Conservation (phyloP, 1,140 invertebrate genomes). For the Latrodectus geometricus region DNA sequence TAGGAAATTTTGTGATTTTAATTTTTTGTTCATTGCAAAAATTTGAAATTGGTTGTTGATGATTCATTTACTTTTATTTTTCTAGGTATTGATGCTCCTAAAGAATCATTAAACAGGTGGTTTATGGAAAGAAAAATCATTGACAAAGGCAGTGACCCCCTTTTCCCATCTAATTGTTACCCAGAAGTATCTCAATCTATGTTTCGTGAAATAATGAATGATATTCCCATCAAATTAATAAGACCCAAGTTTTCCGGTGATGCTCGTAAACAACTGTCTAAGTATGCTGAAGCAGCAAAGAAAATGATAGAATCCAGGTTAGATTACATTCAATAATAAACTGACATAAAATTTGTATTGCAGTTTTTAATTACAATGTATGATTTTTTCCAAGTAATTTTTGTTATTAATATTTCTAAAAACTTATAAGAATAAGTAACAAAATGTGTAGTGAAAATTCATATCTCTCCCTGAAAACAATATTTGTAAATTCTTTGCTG, state of each 20-base stretch:
- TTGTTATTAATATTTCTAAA: background rate
- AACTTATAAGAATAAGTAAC: too few species aligned
- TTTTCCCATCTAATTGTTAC: slow-evolving; percentile 90
- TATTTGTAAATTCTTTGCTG: too few species aligned
- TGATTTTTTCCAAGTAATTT: background rate
- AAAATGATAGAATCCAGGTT: slow-evolving; percentile 84
- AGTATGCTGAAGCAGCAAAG: slow-evolving; percentile 96
- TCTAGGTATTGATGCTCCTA: slow-evolving; percentile 89
- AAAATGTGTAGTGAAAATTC: too few species aligned
- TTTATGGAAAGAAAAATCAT: slow-evolving; percentile 94
- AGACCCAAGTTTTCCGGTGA: slow-evolving; percentile 95
- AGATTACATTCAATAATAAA: background rate
- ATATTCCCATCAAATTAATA: slow-evolving; percentile 95
- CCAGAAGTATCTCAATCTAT: slow-evolving; percentile 93
- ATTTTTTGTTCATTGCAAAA: too few species aligned
- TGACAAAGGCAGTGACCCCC: slow-evolving; percentile 81
- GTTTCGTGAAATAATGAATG: slow-evolving; percentile 98
- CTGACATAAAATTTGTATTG: background rate
- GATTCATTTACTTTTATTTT: background rate
- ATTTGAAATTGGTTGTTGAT: too few species aligned
- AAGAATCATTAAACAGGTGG: slow-evolving; percentile 97
- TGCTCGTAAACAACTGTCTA: slow-evolving; percentile 93
- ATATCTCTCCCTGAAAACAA: too few species aligned
- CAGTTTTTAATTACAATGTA: slow-evolving; percentile 34
- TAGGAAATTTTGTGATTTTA: too few species aligned